Evolutionary conservation across 2,113 vertebrate species (phyloP).

Genomic region (Macquaria australasica): DNA sequence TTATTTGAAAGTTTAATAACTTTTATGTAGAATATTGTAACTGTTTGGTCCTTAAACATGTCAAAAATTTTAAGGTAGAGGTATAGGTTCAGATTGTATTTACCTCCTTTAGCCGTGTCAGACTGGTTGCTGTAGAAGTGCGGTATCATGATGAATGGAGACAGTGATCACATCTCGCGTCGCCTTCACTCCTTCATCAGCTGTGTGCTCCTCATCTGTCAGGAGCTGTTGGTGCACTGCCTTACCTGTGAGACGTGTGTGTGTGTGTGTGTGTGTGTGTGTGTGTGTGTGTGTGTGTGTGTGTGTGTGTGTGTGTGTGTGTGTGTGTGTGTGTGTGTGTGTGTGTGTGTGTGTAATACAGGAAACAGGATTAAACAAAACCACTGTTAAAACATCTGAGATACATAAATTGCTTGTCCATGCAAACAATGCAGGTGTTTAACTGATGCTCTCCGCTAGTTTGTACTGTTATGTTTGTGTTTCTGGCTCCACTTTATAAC

Average conservation of each 20-base stretch:
- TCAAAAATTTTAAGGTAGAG: neutral
- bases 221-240: conserved; percentile 1
- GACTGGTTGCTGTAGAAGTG: conserved; percentile 48
- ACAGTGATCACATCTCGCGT: conserved; percentile 46
- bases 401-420: conserved; percentile 23
- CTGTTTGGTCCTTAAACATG: neutral
- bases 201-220: conserved; percentile 62
- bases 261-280: conserved; percentile 12
- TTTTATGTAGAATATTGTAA: neutral
- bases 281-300: conserved; percentile 13
- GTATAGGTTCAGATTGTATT: conserved; percentile 1
- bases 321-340: conserved; percentile 7
- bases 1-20: neutral
- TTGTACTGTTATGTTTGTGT: conserved; percentile 15
- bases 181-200: conserved; percentile 44
- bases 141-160: conserved; percentile 63
- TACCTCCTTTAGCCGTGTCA: conserved; percentile 42
- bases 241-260: conserved; percentile 19
- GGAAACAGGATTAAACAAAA: conserved; percentile 33
- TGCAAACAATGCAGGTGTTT: neutral
- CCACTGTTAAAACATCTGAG: neutral
- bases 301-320: conserved; percentile 5
- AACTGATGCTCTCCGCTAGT: conserved; percentile 3
- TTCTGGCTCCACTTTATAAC: conserved; percentile 42
- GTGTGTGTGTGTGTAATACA: conserved; percentile 3